Evolutionary conservation across 2,113 vertebrate species (phyloP).

Genomic region (Oriolus oriolus): DNA sequence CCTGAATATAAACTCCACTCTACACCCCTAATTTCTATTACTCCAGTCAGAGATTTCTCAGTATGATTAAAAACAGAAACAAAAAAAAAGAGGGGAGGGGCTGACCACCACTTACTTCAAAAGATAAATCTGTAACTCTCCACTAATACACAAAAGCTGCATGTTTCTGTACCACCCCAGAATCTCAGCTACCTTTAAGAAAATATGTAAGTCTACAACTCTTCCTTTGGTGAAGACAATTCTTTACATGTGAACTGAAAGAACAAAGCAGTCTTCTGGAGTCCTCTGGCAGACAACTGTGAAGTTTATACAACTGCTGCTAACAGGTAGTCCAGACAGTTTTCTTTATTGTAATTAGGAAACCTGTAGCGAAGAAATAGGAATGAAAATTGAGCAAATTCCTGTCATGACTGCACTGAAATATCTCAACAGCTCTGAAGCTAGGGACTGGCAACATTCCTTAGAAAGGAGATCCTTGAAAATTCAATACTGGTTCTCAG

Average conservation of each 20-base stretch:
- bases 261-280: background rate
- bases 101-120: background rate
- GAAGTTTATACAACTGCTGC: background rate
- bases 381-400: conserved; percentile 15
- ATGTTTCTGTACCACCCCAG: background rate
- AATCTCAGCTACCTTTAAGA: background rate
- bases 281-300: background rate
- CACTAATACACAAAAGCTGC: background rate
- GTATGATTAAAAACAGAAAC: background rate
- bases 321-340: background rate
- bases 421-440: background rate
- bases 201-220: background rate
- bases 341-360: background rate
- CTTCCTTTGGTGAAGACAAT: background rate
- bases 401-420: background rate
- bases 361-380: background rate
- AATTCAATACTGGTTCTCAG: background rate
- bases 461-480: background rate
- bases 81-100: background rate
- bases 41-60: background rate
- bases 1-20: background rate
- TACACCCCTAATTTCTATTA: background rate
- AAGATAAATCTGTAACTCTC: background rate
- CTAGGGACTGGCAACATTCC: background rate
- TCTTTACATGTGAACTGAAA: background rate